Base-by-base conservation (phyloP, 1,140 invertebrate genomes). In the Branchinecta lynchi region DNA sequence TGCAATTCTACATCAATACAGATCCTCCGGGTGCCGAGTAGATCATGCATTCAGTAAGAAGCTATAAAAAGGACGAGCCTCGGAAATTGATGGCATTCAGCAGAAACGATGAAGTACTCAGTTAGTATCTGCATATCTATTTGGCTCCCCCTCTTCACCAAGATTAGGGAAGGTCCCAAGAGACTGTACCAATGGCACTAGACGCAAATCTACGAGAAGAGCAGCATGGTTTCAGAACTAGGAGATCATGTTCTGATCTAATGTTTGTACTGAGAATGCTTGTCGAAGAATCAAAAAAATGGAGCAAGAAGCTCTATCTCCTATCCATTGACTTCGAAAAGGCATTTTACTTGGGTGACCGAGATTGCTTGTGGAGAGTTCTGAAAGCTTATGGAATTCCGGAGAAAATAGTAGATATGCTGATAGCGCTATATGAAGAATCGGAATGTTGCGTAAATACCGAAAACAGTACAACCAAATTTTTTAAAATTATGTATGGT, bases 111-210 rank as follows among this genome's bases (percentile, higher is more conserved):
- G n/a, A n/a, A n/a, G n/a, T n/a, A n/a, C n/a, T n/a, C n/a, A n/a
- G n/a, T n/a, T 51, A 51, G 46, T 51, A 51, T n/a, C 46, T 51
- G 9, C 46, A 51, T 51, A 51, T 51, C 46, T n/a, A 51, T 51
- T 51, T 51, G n/a, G 46, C 46, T 51, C 46, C n/a, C 46, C 46
- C 46, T 51, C n/a, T 51, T 51, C 46, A 51, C 46, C 46, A 9
- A 51, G n/a, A 51, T 51, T 51, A 51, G n/a, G 46, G 46, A 51
- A 51, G 46, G 46, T 51, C 46, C 46, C 46, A 51, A 51, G 46
- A 51, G 46, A 51, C n/a, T 51, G 46, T 9, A 51, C 9, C 46
- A 51, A n/a, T 9, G 46, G 46, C 46, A 51, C n/a, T 51, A 51
- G 46, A 51, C n/a, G n/a, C n/a, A n/a, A n/a, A n/a, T n/a, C n/a